phyloP scores from a whole-genome alignment of 2,797 vertebrate species.

The Lepidocolaptes lacrymiger region DNA sequence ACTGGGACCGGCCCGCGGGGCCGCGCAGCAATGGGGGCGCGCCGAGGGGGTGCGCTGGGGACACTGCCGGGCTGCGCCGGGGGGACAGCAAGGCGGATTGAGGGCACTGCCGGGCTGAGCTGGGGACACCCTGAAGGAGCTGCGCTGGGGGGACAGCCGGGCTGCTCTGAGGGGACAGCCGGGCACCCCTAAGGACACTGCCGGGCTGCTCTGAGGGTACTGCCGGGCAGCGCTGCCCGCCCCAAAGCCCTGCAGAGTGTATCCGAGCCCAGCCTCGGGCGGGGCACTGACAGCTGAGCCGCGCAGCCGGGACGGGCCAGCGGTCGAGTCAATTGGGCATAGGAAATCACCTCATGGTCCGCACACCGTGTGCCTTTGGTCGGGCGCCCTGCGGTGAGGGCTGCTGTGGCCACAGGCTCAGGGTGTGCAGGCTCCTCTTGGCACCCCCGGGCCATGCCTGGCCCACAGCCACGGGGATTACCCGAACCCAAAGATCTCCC shows the following conservation, averaged over 20 bases:
- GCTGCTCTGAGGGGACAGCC: too few species aligned
- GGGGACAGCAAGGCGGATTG: too few species aligned
- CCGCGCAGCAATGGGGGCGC: too few species aligned
- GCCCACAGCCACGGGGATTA: fast-evolving
- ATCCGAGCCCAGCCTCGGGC: background rate
- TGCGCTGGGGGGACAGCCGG: too few species aligned
- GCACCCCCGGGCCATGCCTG: background rate
- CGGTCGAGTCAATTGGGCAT: fast-evolving
- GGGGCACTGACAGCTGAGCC: background rate
- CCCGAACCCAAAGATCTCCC: background rate
- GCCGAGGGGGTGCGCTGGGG: too few species aligned
- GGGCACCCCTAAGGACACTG: too few species aligned
- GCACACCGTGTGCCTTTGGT: fast-evolving
- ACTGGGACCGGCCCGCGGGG: too few species aligned
- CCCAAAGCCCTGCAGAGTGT: fast-evolving
- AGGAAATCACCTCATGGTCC: background rate
- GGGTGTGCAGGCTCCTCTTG: fast-evolving
- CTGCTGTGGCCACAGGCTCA: fast-evolving
- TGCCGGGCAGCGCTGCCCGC: background rate
- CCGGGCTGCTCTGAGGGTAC: too few species aligned
- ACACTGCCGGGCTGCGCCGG: too few species aligned
- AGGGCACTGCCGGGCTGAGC: too few species aligned
- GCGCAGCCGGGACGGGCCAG: background rate
- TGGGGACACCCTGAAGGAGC: too few species aligned
- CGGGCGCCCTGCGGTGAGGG: background rate